Evolutionary conservation across 2,113 vertebrate species (phyloP).

Genomic region (Chroicocephalus ridibundus): DNA sequence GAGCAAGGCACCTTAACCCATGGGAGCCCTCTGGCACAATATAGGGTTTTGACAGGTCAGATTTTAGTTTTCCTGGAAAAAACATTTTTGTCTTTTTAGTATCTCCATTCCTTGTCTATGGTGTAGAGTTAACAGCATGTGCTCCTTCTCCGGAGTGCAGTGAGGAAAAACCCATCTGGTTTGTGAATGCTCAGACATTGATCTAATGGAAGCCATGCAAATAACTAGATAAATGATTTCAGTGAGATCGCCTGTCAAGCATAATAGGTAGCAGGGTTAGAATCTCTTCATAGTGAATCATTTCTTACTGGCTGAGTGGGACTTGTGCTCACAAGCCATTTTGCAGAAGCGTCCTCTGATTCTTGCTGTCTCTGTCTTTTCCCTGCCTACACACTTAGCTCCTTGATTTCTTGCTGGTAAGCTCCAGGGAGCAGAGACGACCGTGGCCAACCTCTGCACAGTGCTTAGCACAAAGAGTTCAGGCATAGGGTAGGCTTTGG

Average conservation of each 20-base stretch:
- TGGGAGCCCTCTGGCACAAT: neutral
- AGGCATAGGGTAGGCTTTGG: neutral
- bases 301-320: slow-evolving; percentile 13
- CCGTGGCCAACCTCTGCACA: neutral
- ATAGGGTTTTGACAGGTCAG: neutral
- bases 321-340: neutral
- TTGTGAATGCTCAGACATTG: neutral
- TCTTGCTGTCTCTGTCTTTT: slow-evolving; percentile 12
- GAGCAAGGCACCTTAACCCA: neutral
- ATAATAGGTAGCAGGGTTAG: slow-evolving; percentile 19
- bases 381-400: neutral
- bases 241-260: neutral
- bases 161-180: slow-evolving; percentile 23
- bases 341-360: neutral
- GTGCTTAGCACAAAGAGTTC: neutral
- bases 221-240: slow-evolving; percentile 28
- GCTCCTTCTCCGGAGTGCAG: neutral
- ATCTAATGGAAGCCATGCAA: slow-evolving; percentile 29
- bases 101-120: neutral
- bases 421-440: neutral
- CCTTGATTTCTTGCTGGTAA: neutral
- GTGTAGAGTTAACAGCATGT: neutral
- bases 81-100: neutral
- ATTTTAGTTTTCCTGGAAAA: neutral
- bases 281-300: slow-evolving; percentile 4